Conservation (phyloP, 37 sponge, comb jelly and placozoan species). For the Mnemiopsis leidyi region DNA sequence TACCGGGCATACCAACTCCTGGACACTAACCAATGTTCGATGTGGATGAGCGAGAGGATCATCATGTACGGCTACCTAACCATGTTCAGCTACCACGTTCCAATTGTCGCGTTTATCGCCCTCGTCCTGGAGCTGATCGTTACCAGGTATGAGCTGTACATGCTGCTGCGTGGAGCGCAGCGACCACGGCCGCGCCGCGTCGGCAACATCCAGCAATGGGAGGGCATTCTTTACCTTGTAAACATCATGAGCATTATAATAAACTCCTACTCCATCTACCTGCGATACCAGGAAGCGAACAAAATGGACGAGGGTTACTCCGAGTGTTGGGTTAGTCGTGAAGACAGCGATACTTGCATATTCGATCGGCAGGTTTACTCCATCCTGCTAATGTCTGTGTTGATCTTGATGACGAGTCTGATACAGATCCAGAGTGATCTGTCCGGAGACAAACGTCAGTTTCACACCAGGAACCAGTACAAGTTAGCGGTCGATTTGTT, state of each 20-base stretch:
- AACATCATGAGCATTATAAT: not conserved
- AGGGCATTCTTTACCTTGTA: not conserved
- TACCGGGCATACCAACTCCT: not conserved
- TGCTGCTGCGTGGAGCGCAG: not conserved
- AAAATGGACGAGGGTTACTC: not conserved
- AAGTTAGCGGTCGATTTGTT: not conserved
- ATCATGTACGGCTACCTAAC: slow-evolving; percentile 17
- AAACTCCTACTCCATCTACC: slow-evolving; percentile 6
- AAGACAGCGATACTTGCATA: not conserved
- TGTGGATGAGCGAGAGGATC: not conserved
- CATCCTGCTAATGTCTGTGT: not conserved
- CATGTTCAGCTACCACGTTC: slow-evolving; percentile 15
- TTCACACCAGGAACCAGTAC: not conserved
- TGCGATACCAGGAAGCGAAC: not conserved
- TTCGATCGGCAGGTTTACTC: not conserved
- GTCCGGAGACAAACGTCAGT: not conserved
- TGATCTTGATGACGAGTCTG: not conserved
- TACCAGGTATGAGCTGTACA: not conserved
- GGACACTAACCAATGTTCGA: not conserved
- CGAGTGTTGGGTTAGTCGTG: not conserved
- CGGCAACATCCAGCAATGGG: not conserved
- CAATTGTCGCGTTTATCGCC: not conserved
- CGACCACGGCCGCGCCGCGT: not conserved
- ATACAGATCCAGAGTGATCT: not conserved
- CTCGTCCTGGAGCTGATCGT: not conserved